Evolutionary conservation across 2,888 invertebrate species (phyloP).

Genomic region (Ditula angustiorana): DNA sequence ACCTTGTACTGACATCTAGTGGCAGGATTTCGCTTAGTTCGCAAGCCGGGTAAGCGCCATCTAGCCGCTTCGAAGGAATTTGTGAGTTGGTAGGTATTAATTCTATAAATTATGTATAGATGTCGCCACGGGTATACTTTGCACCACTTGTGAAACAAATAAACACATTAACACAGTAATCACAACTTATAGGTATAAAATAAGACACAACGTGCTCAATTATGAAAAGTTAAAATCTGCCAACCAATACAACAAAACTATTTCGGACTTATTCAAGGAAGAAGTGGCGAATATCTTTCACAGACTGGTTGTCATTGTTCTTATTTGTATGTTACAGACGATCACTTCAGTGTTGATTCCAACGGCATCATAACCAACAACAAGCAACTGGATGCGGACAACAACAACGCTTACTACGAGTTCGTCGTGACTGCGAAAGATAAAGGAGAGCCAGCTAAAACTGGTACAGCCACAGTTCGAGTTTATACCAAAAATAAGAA

Average conservation of each 20-base stretch:
- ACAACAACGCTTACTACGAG: constrained; percentile 98
- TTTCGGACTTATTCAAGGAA: too few species aligned
- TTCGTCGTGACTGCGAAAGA: constrained; percentile 97
- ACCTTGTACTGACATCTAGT: constrained; percentile 7
- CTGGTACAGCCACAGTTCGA: constrained; percentile 96
- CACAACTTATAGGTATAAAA: too few species aligned
- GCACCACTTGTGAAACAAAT: neutral
- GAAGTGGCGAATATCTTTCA: too few species aligned
- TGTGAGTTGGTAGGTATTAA: neutral
- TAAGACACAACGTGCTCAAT: too few species aligned
- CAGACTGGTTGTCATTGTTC: neutral
- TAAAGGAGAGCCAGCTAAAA: constrained; percentile 96
- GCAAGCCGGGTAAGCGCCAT: too few species aligned
- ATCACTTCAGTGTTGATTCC: constrained; percentile 97
- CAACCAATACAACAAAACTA: too few species aligned
- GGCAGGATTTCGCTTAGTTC: too few species aligned
- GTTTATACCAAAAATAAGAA: constrained; percentile 99
- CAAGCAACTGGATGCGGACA: constrained; percentile 97
- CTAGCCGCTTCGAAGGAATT: neutral
- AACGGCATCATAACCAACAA: constrained; percentile 97
- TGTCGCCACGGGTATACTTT: constrained; percentile 11
- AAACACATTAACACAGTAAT: too few species aligned
- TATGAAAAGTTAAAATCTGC: too few species aligned
- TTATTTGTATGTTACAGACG: constrained; percentile 86
- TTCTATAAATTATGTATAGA: neutral